These are phyloP conservation scores for Montipora sp. DNA, from an alignment of 64 coral and sea anemone genomes.

Conservation along the genomic window DNA sequence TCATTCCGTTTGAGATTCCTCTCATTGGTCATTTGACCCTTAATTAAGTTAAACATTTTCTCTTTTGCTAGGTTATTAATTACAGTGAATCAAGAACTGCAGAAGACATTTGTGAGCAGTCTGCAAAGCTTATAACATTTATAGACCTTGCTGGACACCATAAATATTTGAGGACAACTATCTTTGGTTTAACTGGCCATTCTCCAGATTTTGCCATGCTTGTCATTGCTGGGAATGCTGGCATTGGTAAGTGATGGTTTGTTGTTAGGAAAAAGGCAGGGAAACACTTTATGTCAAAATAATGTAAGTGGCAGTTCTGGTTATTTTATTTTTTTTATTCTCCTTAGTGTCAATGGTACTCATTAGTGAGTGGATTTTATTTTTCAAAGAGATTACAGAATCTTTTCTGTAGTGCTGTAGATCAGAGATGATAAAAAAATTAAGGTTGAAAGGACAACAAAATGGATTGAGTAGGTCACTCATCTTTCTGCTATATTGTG, in stretches of 20 bases:
- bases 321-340: too few relatives aligned
- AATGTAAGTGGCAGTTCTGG: too few relatives aligned
- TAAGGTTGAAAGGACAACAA: too few relatives aligned
- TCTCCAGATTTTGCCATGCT: slow-evolving; percentile 97
- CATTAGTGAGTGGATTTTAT: too few relatives aligned
- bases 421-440: too few relatives aligned
- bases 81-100: slow-evolving; percentile 95
- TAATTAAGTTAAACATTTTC: too few relatives aligned
- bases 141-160: slow-evolving; percentile 99
- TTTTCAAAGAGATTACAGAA: too few relatives aligned
- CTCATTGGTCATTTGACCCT: neutral
- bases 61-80: slow-evolving; percentile 75
- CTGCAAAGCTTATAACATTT: slow-evolving; percentile 93
- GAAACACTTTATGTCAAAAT: too few relatives aligned
- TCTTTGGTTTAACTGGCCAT: slow-evolving; percentile 98
- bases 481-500: too few relatives aligned
- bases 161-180: slow-evolving; percentile 97
- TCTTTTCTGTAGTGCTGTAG: too few relatives aligned
- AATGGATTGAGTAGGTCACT: too few relatives aligned
- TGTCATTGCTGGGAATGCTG: slow-evolving; percentile 94
- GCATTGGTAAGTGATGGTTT: slow-evolving; percentile 70
- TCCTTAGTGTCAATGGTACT: too few relatives aligned
- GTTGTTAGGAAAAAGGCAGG: neutral
- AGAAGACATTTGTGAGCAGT: slow-evolving; percentile 97
- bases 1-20: neutral